These are phyloP conservation scores for Mesoligia furuncula DNA, from an alignment of 2,888 invertebrate genomes.

Conservation along the genomic window DNA sequence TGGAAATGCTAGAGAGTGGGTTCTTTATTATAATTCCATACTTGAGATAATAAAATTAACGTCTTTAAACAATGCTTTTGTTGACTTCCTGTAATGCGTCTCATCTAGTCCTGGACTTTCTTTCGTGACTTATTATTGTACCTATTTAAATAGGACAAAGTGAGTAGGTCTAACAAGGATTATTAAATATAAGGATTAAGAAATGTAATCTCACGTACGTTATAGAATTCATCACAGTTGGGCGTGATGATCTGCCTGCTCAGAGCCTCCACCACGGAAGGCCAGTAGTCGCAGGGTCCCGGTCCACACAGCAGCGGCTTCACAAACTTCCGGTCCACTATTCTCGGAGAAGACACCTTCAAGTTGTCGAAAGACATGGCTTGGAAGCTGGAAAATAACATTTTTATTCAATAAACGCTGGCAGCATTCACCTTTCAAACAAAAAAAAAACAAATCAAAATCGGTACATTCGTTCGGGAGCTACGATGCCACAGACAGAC, in stretches of 20 bases:
- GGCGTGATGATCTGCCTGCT: slow-evolving; percentile 77
- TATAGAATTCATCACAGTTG: slow-evolving; percentile 80
- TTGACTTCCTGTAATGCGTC: background rate
- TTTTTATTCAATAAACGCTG: background rate
- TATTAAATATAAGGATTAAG: background rate
- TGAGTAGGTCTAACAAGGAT: background rate
- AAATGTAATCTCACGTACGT: slow-evolving; percentile 72
- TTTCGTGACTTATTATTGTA: background rate
- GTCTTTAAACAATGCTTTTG: background rate
- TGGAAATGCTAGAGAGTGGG: background rate
- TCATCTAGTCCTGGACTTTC: no score
- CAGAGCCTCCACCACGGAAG: slow-evolving; percentile 81
- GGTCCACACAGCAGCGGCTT: slow-evolving; percentile 83
- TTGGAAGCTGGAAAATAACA: slow-evolving; percentile 8
- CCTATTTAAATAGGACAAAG: background rate
- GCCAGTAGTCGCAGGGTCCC: slow-evolving; percentile 83
- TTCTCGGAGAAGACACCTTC: slow-evolving; percentile 75
- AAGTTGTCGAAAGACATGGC: slow-evolving; percentile 72
- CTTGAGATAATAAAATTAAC: background rate
- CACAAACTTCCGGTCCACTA: slow-evolving; percentile 76
- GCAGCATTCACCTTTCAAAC: no score
- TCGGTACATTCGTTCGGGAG: no score
- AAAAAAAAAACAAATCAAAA: no score
- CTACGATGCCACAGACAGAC: no score
- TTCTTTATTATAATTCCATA: slow-evolving; percentile 1